Evolutionary conservation across 92 coral and sea anemone genomes (phyloP).

Genomic region (Ricordea florida): DNA sequence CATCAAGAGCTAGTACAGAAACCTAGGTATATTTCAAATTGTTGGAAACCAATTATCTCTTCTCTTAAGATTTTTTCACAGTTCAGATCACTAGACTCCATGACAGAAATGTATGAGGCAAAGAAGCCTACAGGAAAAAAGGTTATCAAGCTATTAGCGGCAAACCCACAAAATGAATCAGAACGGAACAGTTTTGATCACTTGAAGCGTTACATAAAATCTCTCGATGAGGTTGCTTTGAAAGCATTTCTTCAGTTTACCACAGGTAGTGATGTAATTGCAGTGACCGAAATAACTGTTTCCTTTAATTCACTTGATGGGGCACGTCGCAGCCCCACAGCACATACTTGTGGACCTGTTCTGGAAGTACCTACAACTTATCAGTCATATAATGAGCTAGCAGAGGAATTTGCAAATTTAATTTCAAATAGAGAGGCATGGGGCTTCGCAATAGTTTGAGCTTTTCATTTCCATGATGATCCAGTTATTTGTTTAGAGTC

Average conservation of each 20-base stretch:
- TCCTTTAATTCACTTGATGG: constrained; percentile 15
- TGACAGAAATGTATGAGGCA: constrained; percentile 19
- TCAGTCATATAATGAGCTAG: constrained; percentile 52
- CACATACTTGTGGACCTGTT: constrained; percentile 44
- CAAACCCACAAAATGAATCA: constrained; percentile 39
- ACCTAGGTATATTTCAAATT: constrained; percentile 61
- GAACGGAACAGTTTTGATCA: constrained; percentile 43
- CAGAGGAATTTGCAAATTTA: constrained; percentile 31
- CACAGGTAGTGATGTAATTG: constrained; percentile 51
- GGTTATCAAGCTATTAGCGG: constrained; percentile 41
- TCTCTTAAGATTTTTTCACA: constrained; percentile 50
- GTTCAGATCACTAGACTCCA: constrained; percentile 44
- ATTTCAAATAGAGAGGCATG: constrained; percentile 14
- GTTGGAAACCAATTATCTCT: constrained; percentile 56
- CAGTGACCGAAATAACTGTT: neutral
- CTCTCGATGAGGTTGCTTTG: constrained; percentile 15
- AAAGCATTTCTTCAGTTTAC: constrained; percentile 28
- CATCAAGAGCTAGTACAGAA: constrained; percentile 63
- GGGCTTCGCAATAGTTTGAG: constrained; percentile 3
- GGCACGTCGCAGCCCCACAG: constrained; percentile 34
- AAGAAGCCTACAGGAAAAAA: constrained; percentile 44
- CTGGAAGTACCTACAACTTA: constrained; percentile 47
- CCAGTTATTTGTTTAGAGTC: constrained; percentile 34
- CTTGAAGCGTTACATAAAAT: constrained; percentile 34
- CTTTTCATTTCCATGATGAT: constrained; percentile 21